phyloP scores from a whole-genome alignment of 92 coral and sea anemone genomes.

The Palythoa caribaeorum region DNA sequence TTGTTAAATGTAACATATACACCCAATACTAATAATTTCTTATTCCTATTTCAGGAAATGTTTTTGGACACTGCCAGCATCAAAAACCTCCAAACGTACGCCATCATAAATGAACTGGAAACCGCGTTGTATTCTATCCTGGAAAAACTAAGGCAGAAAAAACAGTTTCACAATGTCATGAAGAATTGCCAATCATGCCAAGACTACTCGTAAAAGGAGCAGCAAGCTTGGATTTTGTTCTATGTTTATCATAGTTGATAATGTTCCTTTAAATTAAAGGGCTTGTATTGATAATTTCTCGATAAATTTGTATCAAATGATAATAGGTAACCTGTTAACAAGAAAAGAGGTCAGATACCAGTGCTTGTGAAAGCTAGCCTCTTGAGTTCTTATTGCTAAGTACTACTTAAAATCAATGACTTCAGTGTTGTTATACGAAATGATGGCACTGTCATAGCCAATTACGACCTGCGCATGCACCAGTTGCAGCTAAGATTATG shows the following conservation, averaged over 20 bases:
- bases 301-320: neutral
- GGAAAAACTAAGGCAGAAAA: neutral
- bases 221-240: neutral
- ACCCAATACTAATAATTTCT: neutral
- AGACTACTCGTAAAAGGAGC: neutral
- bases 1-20: neutral
- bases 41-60: neutral
- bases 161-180: neutral
- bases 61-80: neutral
- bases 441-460: no score
- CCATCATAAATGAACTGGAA: neutral
- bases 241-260: neutral
- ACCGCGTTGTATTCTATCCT: neutral
- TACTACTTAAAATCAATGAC: no score
- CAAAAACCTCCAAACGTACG: conserved; percentile 1
- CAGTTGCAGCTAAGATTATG: no score
- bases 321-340: no score
- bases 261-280: conserved; percentile 6
- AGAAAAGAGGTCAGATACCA: no score
- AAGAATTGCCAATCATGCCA: neutral
- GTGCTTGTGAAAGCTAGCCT: no score
- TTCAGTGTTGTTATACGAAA: no score
- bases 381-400: no score
- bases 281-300: neutral
- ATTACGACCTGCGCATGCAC: no score